A percentile compares a stretch with the other conserved stretches of the same genome.
These are phyloP conservation scores for Hololepta plana DNA, from an alignment of 2,888 invertebrate genomes.

Conservation along the genomic window DNA sequence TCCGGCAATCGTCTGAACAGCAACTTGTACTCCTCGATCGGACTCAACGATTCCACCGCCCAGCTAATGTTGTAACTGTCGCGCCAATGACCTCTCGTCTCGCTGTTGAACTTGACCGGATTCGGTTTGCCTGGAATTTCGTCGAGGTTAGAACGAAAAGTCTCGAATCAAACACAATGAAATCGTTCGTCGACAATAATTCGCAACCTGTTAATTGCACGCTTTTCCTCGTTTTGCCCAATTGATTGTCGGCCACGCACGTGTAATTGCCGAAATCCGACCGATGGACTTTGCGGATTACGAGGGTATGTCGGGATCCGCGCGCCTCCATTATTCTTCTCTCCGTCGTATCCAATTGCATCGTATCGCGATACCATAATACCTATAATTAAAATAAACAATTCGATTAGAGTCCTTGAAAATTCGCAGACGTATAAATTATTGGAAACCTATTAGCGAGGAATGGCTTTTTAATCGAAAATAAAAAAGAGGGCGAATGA, in stretches of 20 bases:
- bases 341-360: constrained; percentile 48
- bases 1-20: constrained; percentile 43
- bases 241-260: constrained; percentile 48
- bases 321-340: constrained; percentile 46
- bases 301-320: constrained; percentile 45
- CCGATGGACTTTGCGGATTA: constrained; percentile 46
- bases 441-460: too few species aligned
- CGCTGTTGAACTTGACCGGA: constrained; percentile 43
- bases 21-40: constrained; percentile 47
- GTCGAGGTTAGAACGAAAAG: not conserved
- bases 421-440: not conserved
- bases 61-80: constrained; percentile 49
- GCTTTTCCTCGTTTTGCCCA: constrained; percentile 45
- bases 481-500: too few species aligned
- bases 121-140: constrained; percentile 38
- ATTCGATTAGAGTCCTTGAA: too few species aligned
- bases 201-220: constrained; percentile 40
- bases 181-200: not conserved
- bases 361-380: constrained; percentile 48
- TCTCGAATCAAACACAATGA: not conserved
- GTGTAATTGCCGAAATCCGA: constrained; percentile 54
- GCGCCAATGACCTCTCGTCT: constrained; percentile 37
- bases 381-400: too few species aligned
- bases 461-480: too few species aligned
- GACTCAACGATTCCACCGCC: constrained; percentile 46